These are phyloP conservation scores for Procambarus virginalis DNA, from an alignment of 1,140 invertebrate genomes.

Conservation along the genomic window DNA sequence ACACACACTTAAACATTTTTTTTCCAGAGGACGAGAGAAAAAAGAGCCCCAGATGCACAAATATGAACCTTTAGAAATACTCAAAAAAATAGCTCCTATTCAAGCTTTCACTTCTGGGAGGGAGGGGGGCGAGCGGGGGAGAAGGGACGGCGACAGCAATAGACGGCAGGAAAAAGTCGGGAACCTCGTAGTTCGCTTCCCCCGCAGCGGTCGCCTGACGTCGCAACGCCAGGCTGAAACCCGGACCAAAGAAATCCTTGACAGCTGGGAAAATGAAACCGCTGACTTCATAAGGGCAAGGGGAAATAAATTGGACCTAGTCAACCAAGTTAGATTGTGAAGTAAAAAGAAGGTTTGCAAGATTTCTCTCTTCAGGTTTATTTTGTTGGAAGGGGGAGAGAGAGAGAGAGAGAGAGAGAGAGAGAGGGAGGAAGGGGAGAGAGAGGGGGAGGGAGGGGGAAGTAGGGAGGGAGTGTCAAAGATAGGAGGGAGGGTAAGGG, in stretches of 20 bases:
- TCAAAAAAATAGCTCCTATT: background rate
- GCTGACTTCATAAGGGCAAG: conserved; percentile 21
- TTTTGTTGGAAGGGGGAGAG: background rate
- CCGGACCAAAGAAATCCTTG: conserved; percentile 28
- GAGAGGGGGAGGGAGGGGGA: background rate
- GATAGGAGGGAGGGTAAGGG: background rate
- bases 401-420: background rate
- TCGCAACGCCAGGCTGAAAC: conserved; percentile 16
- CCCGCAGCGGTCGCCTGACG: background rate
- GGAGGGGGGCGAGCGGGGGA: background rate
- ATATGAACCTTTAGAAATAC: background rate
- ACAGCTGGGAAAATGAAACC: conserved; percentile 39
- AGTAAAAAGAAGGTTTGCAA: background rate
- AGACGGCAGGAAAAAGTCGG: background rate
- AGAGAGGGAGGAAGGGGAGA: too few species aligned
- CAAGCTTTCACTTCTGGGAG: background rate
- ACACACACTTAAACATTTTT: too few species aligned
- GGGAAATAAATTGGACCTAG: conserved; percentile 10
- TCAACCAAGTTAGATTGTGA: conserved; percentile 6
- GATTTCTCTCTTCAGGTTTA: background rate
- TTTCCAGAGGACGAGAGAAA: too few species aligned
- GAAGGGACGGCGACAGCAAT: background rate
- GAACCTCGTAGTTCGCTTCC: background rate
- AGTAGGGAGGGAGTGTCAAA: background rate
- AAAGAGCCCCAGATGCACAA: background rate